phyloP scores from a whole-genome alignment of 2,113 vertebrate genomes.

The Nothoprocta pentlandii region DNA sequence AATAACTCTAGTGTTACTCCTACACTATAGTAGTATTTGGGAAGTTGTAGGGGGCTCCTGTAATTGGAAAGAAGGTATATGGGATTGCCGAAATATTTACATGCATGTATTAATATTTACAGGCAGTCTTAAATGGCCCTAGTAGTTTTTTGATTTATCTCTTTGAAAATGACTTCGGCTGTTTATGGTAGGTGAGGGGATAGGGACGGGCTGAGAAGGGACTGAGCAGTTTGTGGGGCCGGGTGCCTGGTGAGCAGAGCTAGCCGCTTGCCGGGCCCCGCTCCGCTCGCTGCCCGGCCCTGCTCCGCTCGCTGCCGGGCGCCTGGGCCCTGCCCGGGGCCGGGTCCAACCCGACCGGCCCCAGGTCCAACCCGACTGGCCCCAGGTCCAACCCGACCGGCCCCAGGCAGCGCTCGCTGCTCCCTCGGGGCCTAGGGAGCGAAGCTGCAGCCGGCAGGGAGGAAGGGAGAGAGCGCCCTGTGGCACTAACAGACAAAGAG shows the following conservation, averaged over 20 bases:
- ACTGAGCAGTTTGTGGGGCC: neutral
- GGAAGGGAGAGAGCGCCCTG: neutral
- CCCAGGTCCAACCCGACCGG: no score
- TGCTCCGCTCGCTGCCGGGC: no score
- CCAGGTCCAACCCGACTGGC: no score
- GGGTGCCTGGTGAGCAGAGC: neutral
- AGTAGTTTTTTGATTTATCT: neutral
- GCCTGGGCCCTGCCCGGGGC: no score
- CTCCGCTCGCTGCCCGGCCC: no score
- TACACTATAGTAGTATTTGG: neutral
- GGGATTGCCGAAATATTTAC: neutral
- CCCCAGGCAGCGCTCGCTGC: neutral
- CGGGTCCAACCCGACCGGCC: no score
- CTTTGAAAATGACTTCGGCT: neutral
- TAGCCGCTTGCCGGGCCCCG: no score
- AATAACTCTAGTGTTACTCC: neutral
- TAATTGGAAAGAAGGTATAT: neutral
- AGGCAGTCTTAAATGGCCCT: neutral
- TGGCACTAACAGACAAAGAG: neutral
- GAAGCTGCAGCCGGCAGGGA: rapidly evolving
- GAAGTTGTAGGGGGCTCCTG: neutral
- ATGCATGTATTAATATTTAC: neutral
- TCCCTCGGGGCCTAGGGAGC: neutral
- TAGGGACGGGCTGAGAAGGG: neutral
- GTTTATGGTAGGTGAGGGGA: neutral